A percentile compares a stretch with the other conserved stretches of the same genome.
These are phyloP conservation scores for Bedellia somnulentella DNA, from an alignment of 2,888 invertebrate species.

Conservation along the genomic window DNA sequence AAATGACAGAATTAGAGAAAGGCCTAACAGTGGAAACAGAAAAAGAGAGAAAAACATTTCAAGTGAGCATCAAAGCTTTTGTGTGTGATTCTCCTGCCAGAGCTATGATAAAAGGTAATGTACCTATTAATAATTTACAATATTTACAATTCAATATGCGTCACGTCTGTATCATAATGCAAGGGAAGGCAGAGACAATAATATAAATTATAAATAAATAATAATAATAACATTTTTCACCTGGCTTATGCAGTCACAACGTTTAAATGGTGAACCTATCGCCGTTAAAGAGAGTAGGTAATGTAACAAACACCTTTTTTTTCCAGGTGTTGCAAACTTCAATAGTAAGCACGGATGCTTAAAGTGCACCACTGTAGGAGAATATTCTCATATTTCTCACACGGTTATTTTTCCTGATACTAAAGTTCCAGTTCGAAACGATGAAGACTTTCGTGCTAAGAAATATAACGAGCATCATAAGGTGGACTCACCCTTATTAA, in stretches of 20 bases:
- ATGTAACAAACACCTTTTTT: slow-evolving; percentile 2
- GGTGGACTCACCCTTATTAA: slow-evolving; percentile 2
- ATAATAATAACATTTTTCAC: background rate
- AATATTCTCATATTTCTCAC: slow-evolving; percentile 8
- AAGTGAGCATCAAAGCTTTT: slow-evolving; percentile 4
- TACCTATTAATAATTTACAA: background rate
- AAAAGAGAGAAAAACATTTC: background rate
- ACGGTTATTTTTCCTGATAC: slow-evolving; percentile 7
- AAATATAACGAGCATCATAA: slow-evolving; percentile 4
- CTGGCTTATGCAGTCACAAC: background rate
- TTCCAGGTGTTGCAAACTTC: slow-evolving; percentile 10
- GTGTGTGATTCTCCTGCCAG: slow-evolving; percentile 8
- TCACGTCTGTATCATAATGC: background rate
- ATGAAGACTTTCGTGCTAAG: slow-evolving; percentile 2
- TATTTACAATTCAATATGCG: background rate
- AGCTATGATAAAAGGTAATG: no score
- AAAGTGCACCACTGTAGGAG: slow-evolving; percentile 7
- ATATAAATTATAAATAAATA: slow-evolving; percentile 5
- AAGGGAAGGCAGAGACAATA: background rate
- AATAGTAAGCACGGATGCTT: slow-evolving; percentile 9
- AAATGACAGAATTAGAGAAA: slow-evolving; percentile 3
- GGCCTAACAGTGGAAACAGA: background rate
- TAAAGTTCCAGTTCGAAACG: slow-evolving; percentile 3
- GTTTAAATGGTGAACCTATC: slow-evolving; percentile 1
- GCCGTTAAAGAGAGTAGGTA: background rate